Evolutionary conservation across 1,140 invertebrate genomes (phyloP).

Genomic region (Xylocopa sonorina): DNA sequence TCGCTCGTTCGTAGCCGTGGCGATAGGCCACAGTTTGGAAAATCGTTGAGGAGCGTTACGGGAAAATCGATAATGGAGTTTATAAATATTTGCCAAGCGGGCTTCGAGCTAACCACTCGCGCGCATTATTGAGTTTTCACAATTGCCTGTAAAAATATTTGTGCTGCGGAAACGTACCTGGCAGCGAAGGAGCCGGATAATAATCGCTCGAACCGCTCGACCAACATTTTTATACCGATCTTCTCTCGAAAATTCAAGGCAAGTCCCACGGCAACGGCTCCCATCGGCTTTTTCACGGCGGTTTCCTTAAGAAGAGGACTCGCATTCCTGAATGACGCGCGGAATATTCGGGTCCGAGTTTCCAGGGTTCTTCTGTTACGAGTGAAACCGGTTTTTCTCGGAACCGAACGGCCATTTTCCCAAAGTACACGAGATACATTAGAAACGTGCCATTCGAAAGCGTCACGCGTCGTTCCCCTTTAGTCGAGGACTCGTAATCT

Average conservation of each 20-base stretch:
- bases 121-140: not conserved
- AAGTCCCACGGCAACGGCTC: not conserved
- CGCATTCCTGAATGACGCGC: slow-evolving; percentile 40
- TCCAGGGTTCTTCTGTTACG: not conserved
- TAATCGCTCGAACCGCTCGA: not conserved
- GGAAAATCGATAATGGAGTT: too few relatives aligned
- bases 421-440: not conserved
- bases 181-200: not conserved
- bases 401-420: slow-evolving; percentile 28
- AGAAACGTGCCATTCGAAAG: not conserved
- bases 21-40: too few relatives aligned
- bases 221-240: not conserved
- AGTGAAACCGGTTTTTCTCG: slow-evolving; percentile 42
- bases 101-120: too few relatives aligned
- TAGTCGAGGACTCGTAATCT: not conserved
- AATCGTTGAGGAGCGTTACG: too few relatives aligned
- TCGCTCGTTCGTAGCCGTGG: too few relatives aligned
- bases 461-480: not conserved
- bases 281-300: not conserved
- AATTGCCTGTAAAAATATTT: too few relatives aligned
- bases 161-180: not conserved
- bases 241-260: not conserved
- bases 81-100: too few relatives aligned
- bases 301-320: slow-evolving; percentile 9
- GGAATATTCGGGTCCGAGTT: slow-evolving; percentile 5